Percentiles rank a stretch among this genome's conserved stretches.
Evolutionary conservation across 2,113 vertebrate genomes (phyloP).

Genomic region (Callipepla squamata): DNA sequence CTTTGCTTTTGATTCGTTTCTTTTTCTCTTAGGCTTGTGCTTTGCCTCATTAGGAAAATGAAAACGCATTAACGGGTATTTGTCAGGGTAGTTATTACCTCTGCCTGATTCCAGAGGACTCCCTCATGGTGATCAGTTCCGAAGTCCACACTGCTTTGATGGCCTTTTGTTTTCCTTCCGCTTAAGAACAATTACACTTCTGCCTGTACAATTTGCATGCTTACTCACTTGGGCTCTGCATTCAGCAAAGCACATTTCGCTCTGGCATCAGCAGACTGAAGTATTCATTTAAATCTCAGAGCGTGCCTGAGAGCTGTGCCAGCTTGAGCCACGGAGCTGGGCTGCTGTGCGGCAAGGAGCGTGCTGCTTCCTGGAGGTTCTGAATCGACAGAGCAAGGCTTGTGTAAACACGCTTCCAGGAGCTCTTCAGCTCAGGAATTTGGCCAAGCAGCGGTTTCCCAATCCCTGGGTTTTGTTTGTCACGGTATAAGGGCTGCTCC

Average conservation of each 20-base stretch:
- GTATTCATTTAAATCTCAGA: neutral
- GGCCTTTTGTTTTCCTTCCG: neutral
- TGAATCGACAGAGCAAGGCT: neutral
- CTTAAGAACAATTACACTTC: neutral
- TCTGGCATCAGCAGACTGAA: neutral
- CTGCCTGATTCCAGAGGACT: neutral
- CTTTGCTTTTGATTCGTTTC: neutral
- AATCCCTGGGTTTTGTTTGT: neutral
- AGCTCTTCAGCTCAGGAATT: neutral
- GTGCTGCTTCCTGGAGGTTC: neutral
- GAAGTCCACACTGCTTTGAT: neutral
- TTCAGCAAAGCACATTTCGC: neutral
- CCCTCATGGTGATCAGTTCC: neutral
- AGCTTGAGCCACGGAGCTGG: neutral
- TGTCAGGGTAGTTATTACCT: neutral
- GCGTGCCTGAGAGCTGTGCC: neutral
- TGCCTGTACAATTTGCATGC: neutral
- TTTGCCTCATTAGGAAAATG: neutral
- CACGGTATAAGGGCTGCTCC: neutral
- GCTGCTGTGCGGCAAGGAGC: neutral
- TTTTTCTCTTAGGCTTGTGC: neutral
- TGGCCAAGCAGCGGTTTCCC: neutral
- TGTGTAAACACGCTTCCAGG: neutral
- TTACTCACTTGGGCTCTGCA: neutral
- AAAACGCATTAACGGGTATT: rapidly evolving